A percentile compares a stretch with the other conserved stretches of the same genome.
Conservation (phyloP, 2,797 vertebrate genomes). For the Neoniphon sammara region DNA sequence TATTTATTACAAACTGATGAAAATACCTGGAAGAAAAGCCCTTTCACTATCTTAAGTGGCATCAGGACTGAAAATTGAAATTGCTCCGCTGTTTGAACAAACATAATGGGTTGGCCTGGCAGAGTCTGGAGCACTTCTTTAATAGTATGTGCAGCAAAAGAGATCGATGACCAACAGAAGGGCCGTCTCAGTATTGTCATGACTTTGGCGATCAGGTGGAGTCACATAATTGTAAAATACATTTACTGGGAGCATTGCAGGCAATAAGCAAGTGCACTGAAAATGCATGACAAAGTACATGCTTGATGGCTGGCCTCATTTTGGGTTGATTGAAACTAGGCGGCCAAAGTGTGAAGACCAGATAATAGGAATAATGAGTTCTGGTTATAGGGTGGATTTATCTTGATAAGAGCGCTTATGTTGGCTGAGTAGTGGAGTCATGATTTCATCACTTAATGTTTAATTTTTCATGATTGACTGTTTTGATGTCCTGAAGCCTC, state of each 20-base stretch:
- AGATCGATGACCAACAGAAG: not conserved
- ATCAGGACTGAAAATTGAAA: not conserved
- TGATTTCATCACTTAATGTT: not conserved
- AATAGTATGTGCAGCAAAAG: not conserved
- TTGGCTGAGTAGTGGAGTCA: not conserved
- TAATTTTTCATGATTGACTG: not conserved
- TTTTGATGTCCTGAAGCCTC: not conserved
- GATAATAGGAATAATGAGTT: conserved; percentile 16
- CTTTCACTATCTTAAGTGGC: not conserved
- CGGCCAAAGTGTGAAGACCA: not conserved
- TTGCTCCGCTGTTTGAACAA: not conserved
- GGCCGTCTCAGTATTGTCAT: no score
- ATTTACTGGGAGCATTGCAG: not conserved
- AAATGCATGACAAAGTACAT: not conserved
- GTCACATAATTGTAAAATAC: no score
- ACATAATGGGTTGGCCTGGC: not conserved
- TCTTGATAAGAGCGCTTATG: not conserved
- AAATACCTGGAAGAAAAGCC: not conserved
- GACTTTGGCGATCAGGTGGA: not conserved
- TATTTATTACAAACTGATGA: not conserved
- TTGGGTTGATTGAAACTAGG: not conserved
- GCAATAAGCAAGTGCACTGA: not conserved
- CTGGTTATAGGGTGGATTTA: conserved; percentile 55
- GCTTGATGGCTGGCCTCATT: not conserved
- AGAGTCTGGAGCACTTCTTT: not conserved